Conservation (phyloP, 2,888 invertebrate species). For the Agonopterix heracliana region DNA sequence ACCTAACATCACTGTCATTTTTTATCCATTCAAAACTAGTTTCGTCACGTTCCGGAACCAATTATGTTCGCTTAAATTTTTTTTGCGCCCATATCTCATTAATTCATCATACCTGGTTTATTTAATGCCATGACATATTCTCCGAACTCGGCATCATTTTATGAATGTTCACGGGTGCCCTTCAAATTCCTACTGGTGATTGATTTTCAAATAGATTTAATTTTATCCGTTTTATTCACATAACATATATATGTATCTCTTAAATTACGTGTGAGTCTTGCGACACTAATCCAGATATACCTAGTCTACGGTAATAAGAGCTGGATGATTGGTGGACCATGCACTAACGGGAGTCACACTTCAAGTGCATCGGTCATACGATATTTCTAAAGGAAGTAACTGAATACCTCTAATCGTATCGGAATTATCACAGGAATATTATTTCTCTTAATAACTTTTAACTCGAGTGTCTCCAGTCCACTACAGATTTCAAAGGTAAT, state of each 20-base stretch:
- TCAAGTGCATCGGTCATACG: conserved; percentile 55
- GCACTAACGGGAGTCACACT: conserved; percentile 63
- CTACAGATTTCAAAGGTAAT: too few relatives aligned
- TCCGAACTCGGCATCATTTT: too few relatives aligned
- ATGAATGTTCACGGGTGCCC: too few relatives aligned
- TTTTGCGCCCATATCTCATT: neutral
- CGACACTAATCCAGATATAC: neutral
- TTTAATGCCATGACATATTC: too few relatives aligned
- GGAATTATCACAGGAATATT: conserved; percentile 2
- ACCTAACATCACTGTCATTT: neutral
- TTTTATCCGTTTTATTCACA: too few relatives aligned
- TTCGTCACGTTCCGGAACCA: neutral
- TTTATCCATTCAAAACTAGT: conserved; percentile 6
- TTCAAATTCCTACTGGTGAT: too few relatives aligned
- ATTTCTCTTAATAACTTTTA: neutral
- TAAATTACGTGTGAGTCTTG: too few relatives aligned
- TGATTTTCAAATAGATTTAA: too few relatives aligned
- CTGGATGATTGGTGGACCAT: conserved; percentile 56
- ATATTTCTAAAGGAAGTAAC: conserved; percentile 45
- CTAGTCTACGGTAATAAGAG: conserved; percentile 10
- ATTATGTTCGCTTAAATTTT: neutral
- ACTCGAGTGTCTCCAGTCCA: too few relatives aligned
- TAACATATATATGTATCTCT: too few relatives aligned
- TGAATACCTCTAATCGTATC: conserved; percentile 12
- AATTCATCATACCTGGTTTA: neutral